Evolutionary conservation across 2,888 invertebrate genomes (phyloP).

Genomic region (Pseudococcus jackbeardsleyi): DNA sequence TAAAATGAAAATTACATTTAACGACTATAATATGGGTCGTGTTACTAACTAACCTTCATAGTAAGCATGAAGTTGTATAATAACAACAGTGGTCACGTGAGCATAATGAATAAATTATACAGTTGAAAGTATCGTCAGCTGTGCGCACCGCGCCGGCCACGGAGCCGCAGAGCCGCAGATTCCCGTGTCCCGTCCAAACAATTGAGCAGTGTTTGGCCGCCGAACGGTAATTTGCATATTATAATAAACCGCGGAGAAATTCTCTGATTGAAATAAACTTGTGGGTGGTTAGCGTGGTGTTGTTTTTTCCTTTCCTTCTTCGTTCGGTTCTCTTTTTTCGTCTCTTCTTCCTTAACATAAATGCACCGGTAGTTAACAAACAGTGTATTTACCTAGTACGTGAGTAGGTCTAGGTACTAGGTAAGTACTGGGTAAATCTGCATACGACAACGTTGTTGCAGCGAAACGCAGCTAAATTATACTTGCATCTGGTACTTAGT

Average conservation of each 20-base stretch:
- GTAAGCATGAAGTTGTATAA: constrained; percentile 39
- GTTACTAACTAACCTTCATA: constrained; percentile 48
- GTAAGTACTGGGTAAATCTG: background rate
- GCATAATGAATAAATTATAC: constrained; percentile 54
- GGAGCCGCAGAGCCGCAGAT: background rate
- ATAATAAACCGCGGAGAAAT: constrained; percentile 33
- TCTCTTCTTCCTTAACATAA: background rate
- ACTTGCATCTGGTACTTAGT: background rate
- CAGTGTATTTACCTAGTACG: background rate
- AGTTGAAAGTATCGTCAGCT: constrained; percentile 47
- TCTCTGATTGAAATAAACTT: constrained; percentile 47
- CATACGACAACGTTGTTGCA: background rate
- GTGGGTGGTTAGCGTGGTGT: constrained; percentile 11
- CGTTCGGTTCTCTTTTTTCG: background rate
- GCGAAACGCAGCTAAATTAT: no score
- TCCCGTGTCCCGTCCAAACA: constrained; percentile 43
- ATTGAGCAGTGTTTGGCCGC: constrained; percentile 48
- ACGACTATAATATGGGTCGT: constrained; percentile 54
- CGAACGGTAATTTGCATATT: constrained; percentile 39
- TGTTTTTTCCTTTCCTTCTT: background rate
- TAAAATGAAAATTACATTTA: constrained; percentile 50
- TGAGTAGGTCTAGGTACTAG: no score
- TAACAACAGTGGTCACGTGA: constrained; percentile 48
- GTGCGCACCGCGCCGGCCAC: background rate
- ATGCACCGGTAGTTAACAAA: background rate